Percentiles rank a stretch among this genome's conserved stretches.
Conservation (phyloP, 2,113 vertebrate species). For the Planiliza haematocheilus region DNA sequence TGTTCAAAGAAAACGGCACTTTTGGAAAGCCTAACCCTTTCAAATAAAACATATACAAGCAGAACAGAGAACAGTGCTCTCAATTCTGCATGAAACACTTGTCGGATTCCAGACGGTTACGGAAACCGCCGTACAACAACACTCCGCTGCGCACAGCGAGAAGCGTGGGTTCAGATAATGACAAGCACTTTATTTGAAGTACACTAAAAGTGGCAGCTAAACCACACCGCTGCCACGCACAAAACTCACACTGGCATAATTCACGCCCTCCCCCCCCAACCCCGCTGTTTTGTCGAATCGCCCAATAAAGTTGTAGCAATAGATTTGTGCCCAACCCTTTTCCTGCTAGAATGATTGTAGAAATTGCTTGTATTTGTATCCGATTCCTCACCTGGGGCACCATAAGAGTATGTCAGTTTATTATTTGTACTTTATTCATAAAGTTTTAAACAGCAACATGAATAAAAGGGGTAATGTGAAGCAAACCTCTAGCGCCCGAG, state of each 20-base stretch:
- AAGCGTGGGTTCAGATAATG: neutral
- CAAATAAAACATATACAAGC: no score
- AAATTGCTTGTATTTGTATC: no score
- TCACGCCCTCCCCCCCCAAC: no score
- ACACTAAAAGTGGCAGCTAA: slow-evolving; percentile 2
- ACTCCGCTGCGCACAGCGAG: neutral
- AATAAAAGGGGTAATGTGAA: no score
- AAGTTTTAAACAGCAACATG: neutral
- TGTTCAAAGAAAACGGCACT: no score
- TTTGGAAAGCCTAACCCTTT: no score
- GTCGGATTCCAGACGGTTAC: neutral
- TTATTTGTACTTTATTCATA: neutral
- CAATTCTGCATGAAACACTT: no score
- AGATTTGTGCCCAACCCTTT: neutral
- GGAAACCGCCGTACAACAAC: slow-evolving; percentile 5
- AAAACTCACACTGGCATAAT: neutral
- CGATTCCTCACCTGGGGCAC: no score
- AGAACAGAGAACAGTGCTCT: no score
- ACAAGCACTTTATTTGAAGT: slow-evolving; percentile 4
- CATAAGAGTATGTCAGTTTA: neutral
- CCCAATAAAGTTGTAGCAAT: no score
- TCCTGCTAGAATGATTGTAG: neutral
- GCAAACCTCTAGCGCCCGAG: no score
- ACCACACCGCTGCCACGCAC: neutral
- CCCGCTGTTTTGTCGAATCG: neutral